Evolutionary conservation across 2,888 invertebrate species (phyloP).

Genomic region (Imbricaverruca yamaguchii): DNA sequence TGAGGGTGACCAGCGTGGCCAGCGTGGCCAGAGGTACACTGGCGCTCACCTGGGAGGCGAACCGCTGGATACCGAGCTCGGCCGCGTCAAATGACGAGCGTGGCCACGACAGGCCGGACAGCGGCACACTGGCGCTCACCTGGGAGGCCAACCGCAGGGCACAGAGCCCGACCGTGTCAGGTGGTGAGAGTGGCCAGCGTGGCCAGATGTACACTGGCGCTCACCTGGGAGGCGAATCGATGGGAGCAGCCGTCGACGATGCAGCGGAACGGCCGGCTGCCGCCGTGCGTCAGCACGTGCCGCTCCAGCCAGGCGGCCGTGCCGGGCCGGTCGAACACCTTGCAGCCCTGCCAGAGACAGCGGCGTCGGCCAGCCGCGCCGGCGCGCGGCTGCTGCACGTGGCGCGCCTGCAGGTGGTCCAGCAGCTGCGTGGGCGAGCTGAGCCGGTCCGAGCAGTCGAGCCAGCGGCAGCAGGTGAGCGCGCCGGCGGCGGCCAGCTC

Average conservation of each 20-base stretch:
- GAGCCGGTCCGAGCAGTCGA: conserved; percentile 23
- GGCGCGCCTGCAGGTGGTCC: conserved; percentile 25
- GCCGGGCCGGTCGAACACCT: conserved; percentile 84
- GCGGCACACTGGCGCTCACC: conserved; percentile 35
- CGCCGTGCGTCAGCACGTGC: conserved; percentile 82
- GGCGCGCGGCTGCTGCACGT: background rate
- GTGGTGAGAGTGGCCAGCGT: too few species aligned
- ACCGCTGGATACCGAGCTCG: too few species aligned
- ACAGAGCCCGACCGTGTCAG: conserved; percentile 83
- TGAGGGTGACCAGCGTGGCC: too few species aligned
- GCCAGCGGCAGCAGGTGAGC: conserved; percentile 23
- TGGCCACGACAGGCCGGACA: too few species aligned
- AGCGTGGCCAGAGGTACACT: too few species aligned
- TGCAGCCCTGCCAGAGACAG: conserved; percentile 89
- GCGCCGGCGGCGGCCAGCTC: background rate
- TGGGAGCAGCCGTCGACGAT: conserved; percentile 85
- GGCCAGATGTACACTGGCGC: background rate
- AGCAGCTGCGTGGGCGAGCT: conserved; percentile 25
- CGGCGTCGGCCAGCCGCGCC: conserved; percentile 42
- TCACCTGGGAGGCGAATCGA: conserved; percentile 45
- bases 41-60: conserved; percentile 42
- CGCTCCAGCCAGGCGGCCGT: conserved; percentile 88
- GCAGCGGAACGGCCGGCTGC: conserved; percentile 89
- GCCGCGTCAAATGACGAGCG: too few species aligned
- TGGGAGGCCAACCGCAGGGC: conserved; percentile 50